Evolutionary conservation across 2,888 invertebrate species (phyloP), one percentile per base, ranked within the genome.

Genomic region (Thecocarcelia acutangulata): DNA sequence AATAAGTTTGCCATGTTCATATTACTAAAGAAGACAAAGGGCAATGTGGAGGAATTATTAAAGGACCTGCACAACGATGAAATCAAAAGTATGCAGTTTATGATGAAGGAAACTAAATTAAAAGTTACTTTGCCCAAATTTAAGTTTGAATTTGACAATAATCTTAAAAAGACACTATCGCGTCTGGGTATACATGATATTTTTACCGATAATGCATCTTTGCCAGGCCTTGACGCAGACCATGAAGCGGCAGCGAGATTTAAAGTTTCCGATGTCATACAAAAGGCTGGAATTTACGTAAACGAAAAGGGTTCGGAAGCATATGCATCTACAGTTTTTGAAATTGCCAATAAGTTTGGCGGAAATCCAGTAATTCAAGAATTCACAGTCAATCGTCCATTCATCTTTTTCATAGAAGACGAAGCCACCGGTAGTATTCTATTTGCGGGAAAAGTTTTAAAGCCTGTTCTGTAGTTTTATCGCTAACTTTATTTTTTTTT

Each of bases 371-470:
- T 77, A 44, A 94, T 94, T 0, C 93, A 93, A 75, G 92, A 92
- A 72, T 94, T 96, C 87, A 92, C 93, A 52, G 96, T 94, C 1
- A 93, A 94, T 87, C 94, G 93, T 83, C 96, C 96, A 0, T 96
- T 96, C 91, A 87, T 96, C 69, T 96, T 96, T 91, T 94, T 94
- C 89, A 94, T 96, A 81, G 94, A 95, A 87, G 96, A 96, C 85
- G 94, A 95, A 85, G 91, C 91, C 0, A 94, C 93, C 0, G 93
- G 94, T n/a, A 94, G 94, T 44, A 92, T 96, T 61, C 90, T 96
- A 24, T 96, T 95, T 90, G 93, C 94, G 33, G 96, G 96, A 40
- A 93, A 94, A 89, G 93, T 96, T 1, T 91, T 92, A 21, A 93
- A 95, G 88, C 96, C 96, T 0, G 86, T 91, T 1, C 75, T 79